Evolutionary conservation across 2,113 vertebrate species (phyloP).

Genomic region (Pelodiscus sinensis): DNA sequence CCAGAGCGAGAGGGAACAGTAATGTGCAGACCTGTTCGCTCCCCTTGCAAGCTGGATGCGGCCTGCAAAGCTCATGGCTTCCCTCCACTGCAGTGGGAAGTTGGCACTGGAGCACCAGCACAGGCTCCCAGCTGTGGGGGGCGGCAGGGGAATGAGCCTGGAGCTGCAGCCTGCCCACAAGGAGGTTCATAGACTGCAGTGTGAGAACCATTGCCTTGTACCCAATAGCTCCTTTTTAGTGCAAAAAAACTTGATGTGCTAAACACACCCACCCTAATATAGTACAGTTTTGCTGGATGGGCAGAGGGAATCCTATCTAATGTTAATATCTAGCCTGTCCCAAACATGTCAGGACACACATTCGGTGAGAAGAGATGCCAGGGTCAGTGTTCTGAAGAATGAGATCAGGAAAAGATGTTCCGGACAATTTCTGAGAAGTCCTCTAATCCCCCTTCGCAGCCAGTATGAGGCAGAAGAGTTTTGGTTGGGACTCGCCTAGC

Average conservation of each 20-base stretch:
- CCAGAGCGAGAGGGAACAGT: too few relatives aligned
- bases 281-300: neutral
- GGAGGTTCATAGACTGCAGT: too few relatives aligned
- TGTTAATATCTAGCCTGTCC: neutral
- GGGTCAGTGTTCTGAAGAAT: neutral
- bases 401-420: neutral
- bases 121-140: too few relatives aligned
- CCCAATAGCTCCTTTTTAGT: neutral
- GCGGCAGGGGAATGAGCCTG: too few relatives aligned
- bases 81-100: too few relatives aligned
- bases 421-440: neutral
- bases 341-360: neutral
- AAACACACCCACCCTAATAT: neutral
- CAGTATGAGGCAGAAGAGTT: neutral
- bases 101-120: too few relatives aligned
- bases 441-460: neutral
- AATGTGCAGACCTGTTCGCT: too few relatives aligned
- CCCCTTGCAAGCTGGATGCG: too few relatives aligned
- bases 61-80: too few relatives aligned
- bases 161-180: too few relatives aligned
- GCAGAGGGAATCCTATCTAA: neutral
- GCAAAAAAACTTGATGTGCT: neutral
- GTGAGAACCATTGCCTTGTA: neutral
- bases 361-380: neutral
- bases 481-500: neutral